phyloP scores from a whole-genome alignment of 2,888 invertebrate genomes.

The Eupithecia pulchellata region DNA sequence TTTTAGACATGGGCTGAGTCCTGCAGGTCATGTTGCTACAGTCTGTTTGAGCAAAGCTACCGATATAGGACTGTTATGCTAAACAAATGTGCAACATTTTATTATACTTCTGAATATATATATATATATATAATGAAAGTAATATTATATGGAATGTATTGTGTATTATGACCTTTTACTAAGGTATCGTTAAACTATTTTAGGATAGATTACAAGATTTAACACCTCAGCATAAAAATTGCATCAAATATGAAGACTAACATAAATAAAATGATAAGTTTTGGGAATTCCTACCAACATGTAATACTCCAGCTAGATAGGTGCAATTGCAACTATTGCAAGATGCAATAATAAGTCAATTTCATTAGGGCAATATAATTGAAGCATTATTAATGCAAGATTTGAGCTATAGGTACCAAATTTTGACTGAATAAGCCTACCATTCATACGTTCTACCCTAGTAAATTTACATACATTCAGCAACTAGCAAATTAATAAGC shows the following conservation, averaged over 20 bases:
- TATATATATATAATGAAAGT: no score
- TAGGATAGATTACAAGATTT: no score
- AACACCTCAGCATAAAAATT: background rate
- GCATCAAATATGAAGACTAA: background rate
- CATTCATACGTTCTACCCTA: background rate
- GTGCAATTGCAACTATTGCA: no score
- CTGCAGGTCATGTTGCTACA: background rate
- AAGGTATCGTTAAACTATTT: no score
- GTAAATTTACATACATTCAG: background rate
- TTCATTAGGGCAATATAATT: background rate
- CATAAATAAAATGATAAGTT: background rate
- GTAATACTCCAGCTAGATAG: background rate
- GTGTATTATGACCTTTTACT: no score
- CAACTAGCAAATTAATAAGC: constrained; percentile 2
- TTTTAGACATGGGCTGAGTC: background rate
- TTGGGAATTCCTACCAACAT: background rate
- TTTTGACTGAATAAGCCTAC: background rate
- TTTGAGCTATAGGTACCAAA: background rate
- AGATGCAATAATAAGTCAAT: background rate
- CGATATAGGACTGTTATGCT: background rate
- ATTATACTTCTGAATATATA: no score
- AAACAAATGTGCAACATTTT: background rate
- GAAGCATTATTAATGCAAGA: background rate
- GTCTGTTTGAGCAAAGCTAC: background rate
- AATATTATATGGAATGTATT: no score